phyloP scores from a whole-genome alignment of 2,888 invertebrate genomes.

The Lamellibrachia columna region DNA sequence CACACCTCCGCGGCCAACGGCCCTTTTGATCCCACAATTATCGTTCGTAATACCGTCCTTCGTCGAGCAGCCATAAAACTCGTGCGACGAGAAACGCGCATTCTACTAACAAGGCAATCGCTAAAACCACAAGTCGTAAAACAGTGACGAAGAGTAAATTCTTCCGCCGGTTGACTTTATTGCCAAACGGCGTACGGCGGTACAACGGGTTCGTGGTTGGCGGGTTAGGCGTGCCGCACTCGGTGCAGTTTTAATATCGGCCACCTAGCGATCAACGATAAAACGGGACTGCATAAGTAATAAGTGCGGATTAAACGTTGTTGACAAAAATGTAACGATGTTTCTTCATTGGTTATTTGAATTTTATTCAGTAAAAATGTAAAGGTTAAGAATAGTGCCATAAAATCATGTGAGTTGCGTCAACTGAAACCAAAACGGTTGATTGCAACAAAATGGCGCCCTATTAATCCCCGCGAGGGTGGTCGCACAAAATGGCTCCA shows the following conservation, averaged over 20 bases:
- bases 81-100: background rate
- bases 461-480: background rate
- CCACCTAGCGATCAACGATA: background rate
- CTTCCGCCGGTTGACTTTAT: background rate
- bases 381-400: background rate
- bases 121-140: conserved; percentile 12
- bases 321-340: background rate
- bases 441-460: background rate
- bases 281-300: background rate
- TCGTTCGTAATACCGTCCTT: background rate
- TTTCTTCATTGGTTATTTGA: background rate
- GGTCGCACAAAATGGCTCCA: background rate
- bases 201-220: background rate
- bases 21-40: background rate
- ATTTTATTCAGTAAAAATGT: background rate
- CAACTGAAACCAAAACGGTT: background rate
- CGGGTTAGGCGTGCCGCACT: background rate
- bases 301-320: background rate
- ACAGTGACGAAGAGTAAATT: conserved; percentile 9
- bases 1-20: background rate
- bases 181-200: background rate
- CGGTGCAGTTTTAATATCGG: conserved; percentile 16
- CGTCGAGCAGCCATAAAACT: background rate
- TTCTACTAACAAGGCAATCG: conserved; percentile 10
- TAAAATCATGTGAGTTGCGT: background rate